Base-by-base conservation (phyloP, 2,888 invertebrate species). In the Folsomia candida region DNA sequence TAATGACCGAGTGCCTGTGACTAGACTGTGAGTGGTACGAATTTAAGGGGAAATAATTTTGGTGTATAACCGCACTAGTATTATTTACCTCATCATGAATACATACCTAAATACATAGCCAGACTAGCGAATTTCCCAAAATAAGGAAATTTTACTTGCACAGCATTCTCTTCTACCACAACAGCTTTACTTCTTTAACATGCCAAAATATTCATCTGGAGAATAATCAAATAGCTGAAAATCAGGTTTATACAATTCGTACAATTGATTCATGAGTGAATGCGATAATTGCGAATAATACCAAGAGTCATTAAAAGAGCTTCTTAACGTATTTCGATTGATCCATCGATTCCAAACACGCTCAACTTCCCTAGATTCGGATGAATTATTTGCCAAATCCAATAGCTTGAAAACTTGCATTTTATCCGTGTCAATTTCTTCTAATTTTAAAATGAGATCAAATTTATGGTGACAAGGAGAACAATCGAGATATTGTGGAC, bases 381-480 rank as follows among this genome's bases (percentile, higher is more conserved):
- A 51, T 6, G 28, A 18, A 14, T 37, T 51, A 24, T 61, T 47
- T 2, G 51, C 22, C 1, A 72, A 6, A 11, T 66, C 70, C 26
- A 77, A 67, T 27, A 73, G 66, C 26, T 70, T 57, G 51, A 70
- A 60, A 18, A 78, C 72, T 58, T 70, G 65, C 25, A 75, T 70
- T 61, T 72, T 72, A 63, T 78, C 78, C 6, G 67, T 37, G 28
- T 71, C 68, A 63, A 78, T 69, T 1, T 72, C 71, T 61, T 79
- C 79, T 24, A 78, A 76, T 73, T 79, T 75, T 3, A 79, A 69
- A 37, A 79, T 75, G 14, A 76, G 68, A 67, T 78, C 75, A 57
- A 79, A 79, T 9, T 66, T 58, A 27, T 73, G 59, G 58, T 64
- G 66, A 47, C 79, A 79, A 24, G 79, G 75, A 37, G 75, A 74